A percentile compares a stretch with the other conserved stretches of the same genome.
These are phyloP conservation scores for Hermetia illucens DNA, from an alignment of 1,140 invertebrate genomes.

Conservation along the genomic window DNA sequence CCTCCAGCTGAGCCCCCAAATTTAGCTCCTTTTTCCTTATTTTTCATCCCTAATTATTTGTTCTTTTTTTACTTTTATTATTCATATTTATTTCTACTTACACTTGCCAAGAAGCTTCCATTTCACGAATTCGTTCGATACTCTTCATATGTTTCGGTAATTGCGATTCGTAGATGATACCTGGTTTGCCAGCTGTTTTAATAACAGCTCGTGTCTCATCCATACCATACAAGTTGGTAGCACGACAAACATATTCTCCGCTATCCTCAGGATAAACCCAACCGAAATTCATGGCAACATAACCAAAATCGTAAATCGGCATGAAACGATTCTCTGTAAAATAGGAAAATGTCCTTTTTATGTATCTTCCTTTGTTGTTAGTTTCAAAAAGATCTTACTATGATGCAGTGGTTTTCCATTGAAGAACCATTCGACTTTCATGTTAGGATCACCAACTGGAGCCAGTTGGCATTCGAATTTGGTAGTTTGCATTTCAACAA, in stretches of 20 bases:
- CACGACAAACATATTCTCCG: slow-evolving; percentile 76
- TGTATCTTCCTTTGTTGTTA: not conserved
- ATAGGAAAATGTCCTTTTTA: slow-evolving; percentile 3
- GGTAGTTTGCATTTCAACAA: slow-evolving; percentile 81
- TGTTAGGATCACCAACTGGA: slow-evolving; percentile 89
- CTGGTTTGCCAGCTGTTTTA: slow-evolving; percentile 71
- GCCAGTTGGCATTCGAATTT: slow-evolving; percentile 90
- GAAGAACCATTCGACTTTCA: slow-evolving; percentile 96
- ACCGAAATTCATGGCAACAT: slow-evolving; percentile 90
- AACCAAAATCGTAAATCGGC: slow-evolving; percentile 92
- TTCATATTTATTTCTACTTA: slow-evolving; percentile 37
- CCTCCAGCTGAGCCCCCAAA: too few species aligned
- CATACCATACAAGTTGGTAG: slow-evolving; percentile 81
- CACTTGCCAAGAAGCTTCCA: slow-evolving; percentile 90
- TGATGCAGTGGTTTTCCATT: slow-evolving; percentile 79
- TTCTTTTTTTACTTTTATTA: slow-evolving; percentile 2
- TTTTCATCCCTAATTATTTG: too few species aligned
- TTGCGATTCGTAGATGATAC: slow-evolving; percentile 86
- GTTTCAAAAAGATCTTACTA: slow-evolving; percentile 42
- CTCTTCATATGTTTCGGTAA: slow-evolving; percentile 88
- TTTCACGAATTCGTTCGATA: slow-evolving; percentile 87
- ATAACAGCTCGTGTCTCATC: slow-evolving; percentile 77
- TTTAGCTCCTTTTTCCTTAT: too few species aligned
- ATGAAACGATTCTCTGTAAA: slow-evolving; percentile 70
- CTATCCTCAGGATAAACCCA: slow-evolving; percentile 90